phyloP scores from a whole-genome alignment of 2,888 invertebrate species.

The Hypselothyrea guttata region DNA sequence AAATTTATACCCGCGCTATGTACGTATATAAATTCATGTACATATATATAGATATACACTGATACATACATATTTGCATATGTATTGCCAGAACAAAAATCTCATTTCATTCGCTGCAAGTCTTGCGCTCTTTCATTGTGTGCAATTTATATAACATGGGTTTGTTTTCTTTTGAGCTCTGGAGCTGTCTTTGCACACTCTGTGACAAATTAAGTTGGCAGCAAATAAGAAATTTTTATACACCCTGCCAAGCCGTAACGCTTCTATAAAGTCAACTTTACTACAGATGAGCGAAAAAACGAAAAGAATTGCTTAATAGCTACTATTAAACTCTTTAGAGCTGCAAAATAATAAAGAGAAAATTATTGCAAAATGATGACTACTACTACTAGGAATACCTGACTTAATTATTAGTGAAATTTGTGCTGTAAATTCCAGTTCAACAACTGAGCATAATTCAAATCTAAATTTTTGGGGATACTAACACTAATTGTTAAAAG shows the following conservation, averaged over 20 bases:
- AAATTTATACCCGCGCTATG: conserved; percentile 25
- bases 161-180: conserved; percentile 62
- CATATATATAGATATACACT: conserved; percentile 11
- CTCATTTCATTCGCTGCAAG: conserved; percentile 34
- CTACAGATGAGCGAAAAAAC: conserved; percentile 7
- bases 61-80: conserved; percentile 65
- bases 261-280: conserved; percentile 5
- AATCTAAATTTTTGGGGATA: too few relatives aligned
- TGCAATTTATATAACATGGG: conserved; percentile 65
- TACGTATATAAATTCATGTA: conserved; percentile 6
- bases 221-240: conserved; percentile 63
- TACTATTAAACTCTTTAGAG: too few relatives aligned
- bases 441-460: too few relatives aligned
- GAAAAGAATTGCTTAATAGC: background rate
- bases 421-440: too few relatives aligned
- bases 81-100: conserved; percentile 54
- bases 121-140: conserved; percentile 17
- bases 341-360: too few relatives aligned
- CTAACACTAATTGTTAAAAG: too few relatives aligned
- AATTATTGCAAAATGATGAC: too few relatives aligned
- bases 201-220: conserved; percentile 74
- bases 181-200: conserved; percentile 55
- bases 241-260: conserved; percentile 11
- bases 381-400: too few relatives aligned
- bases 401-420: too few relatives aligned